Conservation (phyloP, 2,797 vertebrate species). For the Mormyrus proboscirostris region DNA sequence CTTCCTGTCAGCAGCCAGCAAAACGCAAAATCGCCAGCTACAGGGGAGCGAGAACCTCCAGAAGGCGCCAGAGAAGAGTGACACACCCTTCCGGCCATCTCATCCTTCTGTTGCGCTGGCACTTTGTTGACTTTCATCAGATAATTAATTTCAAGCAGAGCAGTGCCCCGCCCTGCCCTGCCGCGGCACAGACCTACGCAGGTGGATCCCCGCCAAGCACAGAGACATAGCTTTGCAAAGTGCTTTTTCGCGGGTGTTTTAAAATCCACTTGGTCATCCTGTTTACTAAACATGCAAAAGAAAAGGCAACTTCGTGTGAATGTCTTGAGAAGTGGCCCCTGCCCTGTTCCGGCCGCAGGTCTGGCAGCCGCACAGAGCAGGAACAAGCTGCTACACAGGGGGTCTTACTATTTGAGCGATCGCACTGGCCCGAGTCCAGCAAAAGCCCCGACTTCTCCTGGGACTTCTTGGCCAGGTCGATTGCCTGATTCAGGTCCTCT, state of each 20-base stretch:
- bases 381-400: not conserved
- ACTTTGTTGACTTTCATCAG: not conserved
- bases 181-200: not conserved
- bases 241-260: not conserved
- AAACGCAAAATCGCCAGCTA: not conserved
- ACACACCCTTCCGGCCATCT: not conserved
- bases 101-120: not conserved
- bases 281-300: not conserved
- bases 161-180: not conserved
- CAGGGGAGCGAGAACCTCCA: not conserved
- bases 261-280: not conserved
- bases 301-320: too few relatives aligned
- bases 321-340: not conserved
- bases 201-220: not conserved
- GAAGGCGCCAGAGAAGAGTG: not conserved
- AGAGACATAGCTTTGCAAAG: not conserved
- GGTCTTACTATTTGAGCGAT: conserved; percentile 74
- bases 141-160: not conserved
- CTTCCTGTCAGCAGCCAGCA: not conserved
- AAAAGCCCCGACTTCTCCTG: conserved; percentile 61
- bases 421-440: conserved; percentile 56
- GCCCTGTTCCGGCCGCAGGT: not conserved
- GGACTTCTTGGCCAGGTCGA: conserved; percentile 76
- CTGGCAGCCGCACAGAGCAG: not conserved
- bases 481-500: conserved; percentile 82